Evolutionary conservation across 2,113 vertebrate species (phyloP), one percentile per base, ranked within the genome.

Genomic region (Rhegmatorhina hoffmannsi): DNA sequence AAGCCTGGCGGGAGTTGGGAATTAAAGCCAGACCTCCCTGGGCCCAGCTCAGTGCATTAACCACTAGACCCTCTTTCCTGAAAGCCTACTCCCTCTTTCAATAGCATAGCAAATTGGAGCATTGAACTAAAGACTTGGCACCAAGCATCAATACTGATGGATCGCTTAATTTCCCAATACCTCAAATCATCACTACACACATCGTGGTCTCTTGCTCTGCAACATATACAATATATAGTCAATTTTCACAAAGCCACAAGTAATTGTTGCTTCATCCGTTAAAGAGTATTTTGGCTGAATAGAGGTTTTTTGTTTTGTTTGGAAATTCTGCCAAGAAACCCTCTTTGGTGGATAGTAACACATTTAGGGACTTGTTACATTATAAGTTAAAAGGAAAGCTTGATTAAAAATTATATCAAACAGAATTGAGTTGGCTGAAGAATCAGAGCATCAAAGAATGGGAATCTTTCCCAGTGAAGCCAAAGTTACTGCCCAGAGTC

Each of bases 351-450:
- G 96, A 96, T 80, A 96, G 90, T 92, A 97, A 96, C 94, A 97
- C 94, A 95, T 97, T 97, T 93, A 89, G 66, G 80, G 93, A 97
- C 94, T 97, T 97, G 94, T 94, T 97, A 97, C 89, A 58, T 97
- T 97, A 96, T 94, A 96, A 95, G 93, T 97, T 96, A 96, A 94
- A 96, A 94, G 82, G 73, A 81, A 95, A 96, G 93, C 84, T 88
- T 92, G 66, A 82, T 95, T 95, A 92, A 92, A 94, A 97, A 97
- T 93, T 96, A 95, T 92, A 95, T 97, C 96, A 87, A 96, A 95
- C 92, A 89, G 86, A 95, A 91, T 94, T 63, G 81, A 96, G 91
- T 73, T 92, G 78, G 87, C 90, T 88, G 69, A 95, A 96, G 73
- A 84, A 81, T 81, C 31, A 12, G 73, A 89, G 94, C 96, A 97